A percentile compares a stretch with the other conserved stretches of the same genome.
Conservation (phyloP, 2,888 invertebrate species). For the Drosophila incognita region DNA sequence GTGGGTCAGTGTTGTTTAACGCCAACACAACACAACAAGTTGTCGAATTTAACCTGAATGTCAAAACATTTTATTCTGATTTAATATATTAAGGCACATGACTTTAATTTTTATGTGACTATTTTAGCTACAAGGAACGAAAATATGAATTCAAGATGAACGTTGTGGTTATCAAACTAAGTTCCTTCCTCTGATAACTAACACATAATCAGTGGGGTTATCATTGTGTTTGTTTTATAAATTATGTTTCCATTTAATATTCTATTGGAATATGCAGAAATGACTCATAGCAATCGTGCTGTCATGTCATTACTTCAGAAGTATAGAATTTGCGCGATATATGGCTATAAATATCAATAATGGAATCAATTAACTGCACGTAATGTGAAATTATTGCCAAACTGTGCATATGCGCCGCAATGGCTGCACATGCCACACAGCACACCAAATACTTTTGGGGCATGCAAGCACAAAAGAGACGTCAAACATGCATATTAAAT, state of each 20-base stretch:
- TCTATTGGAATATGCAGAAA: background rate
- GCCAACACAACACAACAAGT: slow-evolving; percentile 17
- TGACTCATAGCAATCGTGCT: slow-evolving; percentile 36
- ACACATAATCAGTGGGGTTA: background rate
- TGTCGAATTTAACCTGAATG: slow-evolving; percentile 23
- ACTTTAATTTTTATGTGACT: background rate
- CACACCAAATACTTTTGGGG: slow-evolving; percentile 9
- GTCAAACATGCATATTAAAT: slow-evolving; percentile 47
- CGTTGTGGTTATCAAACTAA: background rate
- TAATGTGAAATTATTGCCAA: slow-evolving; percentile 32
- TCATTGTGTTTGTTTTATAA: background rate
- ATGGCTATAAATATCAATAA: slow-evolving; percentile 2
- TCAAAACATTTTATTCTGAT: slow-evolving; percentile 19
- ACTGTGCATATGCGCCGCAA: slow-evolving; percentile 11
- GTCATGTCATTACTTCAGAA: slow-evolving; percentile 6
- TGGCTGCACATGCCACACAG: slow-evolving; percentile 26
- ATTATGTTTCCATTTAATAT: background rate
- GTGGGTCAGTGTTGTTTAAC: slow-evolving; percentile 41
- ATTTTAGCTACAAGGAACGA: background rate
- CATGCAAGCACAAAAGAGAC: slow-evolving; percentile 7
- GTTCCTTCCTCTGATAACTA: too few relatives aligned
- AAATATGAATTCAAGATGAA: background rate
- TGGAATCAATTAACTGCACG: slow-evolving; percentile 67
- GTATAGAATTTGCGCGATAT: background rate
- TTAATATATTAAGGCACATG: slow-evolving; percentile 7